Conservation (phyloP, 2,797 vertebrate species). For the Syngnathus acus region DNA sequence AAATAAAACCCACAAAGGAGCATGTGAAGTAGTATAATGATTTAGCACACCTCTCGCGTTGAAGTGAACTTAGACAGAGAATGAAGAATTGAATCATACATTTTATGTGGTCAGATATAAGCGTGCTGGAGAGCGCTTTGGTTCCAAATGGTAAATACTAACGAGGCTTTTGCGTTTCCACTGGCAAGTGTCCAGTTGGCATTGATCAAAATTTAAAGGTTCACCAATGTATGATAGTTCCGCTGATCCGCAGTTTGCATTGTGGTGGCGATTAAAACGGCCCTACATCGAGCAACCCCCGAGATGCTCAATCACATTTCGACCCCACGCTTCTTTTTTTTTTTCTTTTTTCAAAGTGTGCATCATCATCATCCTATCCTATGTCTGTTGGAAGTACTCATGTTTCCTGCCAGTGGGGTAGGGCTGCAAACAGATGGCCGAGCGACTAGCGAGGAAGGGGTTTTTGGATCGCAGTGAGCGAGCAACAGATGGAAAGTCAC, state of each 20-base stretch:
- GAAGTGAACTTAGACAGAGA: too few species aligned
- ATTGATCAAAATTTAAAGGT: too few species aligned
- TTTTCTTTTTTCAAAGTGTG: conserved; percentile 38
- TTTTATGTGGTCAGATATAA: too few species aligned
- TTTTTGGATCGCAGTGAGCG: conserved; percentile 63
- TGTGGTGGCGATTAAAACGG: too few species aligned
- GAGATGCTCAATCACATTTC: neutral
- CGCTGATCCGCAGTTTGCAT: too few species aligned
- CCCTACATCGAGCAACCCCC: neutral
- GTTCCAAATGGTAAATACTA: too few species aligned
- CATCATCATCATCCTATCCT: conserved; percentile 57
- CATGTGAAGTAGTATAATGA: neutral
- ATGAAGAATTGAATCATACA: too few species aligned
- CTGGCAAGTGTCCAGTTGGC: too few species aligned
- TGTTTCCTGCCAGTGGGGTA: conserved; percentile 70
- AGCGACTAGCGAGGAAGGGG: conserved; percentile 66
- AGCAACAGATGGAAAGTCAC: conserved; percentile 74
- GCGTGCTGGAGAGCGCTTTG: too few species aligned
- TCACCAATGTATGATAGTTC: too few species aligned
- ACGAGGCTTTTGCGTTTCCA: too few species aligned
- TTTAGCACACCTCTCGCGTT: too few species aligned
- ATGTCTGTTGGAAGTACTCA: conserved; percentile 61
- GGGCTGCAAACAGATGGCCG: conserved; percentile 74
- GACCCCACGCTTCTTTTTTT: neutral
- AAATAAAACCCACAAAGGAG: conserved; percentile 2